Evolutionary conservation across 2,888 invertebrate genomes (phyloP).

Genomic region (Apocheima hispidaria): DNA sequence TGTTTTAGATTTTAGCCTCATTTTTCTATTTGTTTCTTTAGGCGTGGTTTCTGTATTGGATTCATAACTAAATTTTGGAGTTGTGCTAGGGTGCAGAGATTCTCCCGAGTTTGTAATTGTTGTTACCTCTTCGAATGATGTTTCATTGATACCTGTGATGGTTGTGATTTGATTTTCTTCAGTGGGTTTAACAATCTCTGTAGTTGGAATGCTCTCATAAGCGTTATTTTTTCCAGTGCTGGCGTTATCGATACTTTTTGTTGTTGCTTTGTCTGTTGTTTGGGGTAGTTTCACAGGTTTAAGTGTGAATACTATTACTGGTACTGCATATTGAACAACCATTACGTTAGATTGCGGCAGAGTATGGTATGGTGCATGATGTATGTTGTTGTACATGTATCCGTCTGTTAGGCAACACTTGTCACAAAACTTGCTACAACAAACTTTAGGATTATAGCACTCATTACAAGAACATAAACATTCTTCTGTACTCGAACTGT

Average conservation of each 20-base stretch:
- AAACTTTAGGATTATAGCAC: not conserved
- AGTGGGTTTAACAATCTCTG: not conserved
- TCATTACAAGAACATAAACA: slow-evolving; percentile 7
- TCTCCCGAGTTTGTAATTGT: not conserved
- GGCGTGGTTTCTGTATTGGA: not conserved
- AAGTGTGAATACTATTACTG: slow-evolving; percentile 1
- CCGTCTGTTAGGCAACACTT: not conserved
- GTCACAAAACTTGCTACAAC: not conserved
- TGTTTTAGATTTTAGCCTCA: not conserved
- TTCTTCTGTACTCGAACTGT: not conserved
- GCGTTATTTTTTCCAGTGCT: not conserved
- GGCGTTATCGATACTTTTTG: not conserved
- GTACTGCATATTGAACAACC: slow-evolving; percentile 10
- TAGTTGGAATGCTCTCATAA: not conserved
- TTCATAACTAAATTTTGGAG: not conserved
- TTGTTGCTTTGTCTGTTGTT: not conserved
- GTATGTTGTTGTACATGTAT: not conserved
- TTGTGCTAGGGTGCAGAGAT: not conserved
- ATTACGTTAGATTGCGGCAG: not conserved
- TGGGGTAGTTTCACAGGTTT: not conserved
- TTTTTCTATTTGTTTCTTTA: not conserved
- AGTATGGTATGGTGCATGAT: not conserved
- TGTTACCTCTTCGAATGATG: not conserved
- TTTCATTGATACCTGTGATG: not conserved
- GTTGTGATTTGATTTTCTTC: not conserved